phyloP scores from a whole-genome alignment of 2,888 invertebrate species.

The Nomada goodeniana region DNA sequence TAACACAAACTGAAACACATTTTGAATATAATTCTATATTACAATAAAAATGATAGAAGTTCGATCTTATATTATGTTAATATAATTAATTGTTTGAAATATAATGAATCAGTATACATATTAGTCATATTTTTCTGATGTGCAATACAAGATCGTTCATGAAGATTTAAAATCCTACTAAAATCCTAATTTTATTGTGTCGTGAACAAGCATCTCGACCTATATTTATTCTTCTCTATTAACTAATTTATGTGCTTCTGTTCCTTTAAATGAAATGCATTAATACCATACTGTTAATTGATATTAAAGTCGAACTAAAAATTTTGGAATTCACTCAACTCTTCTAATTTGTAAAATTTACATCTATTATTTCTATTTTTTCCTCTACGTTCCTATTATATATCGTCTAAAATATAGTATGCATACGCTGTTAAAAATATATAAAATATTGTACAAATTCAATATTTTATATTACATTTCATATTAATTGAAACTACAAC shows the following conservation, averaged over 20 bases:
- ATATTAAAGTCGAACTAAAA: slow-evolving; percentile 1
- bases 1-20: slow-evolving; percentile 11
- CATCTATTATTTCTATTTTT: not conserved
- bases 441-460: slow-evolving; percentile 51
- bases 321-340: slow-evolving; percentile 2
- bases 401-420: slow-evolving; percentile 12
- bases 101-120: slow-evolving; percentile 2
- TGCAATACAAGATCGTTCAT: slow-evolving; percentile 19
- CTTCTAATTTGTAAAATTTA: slow-evolving; percentile 11
- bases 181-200: slow-evolving; percentile 4
- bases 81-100: slow-evolving; percentile 18
- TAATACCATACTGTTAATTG: not conserved
- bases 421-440: slow-evolving; percentile 49
- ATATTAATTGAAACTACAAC: slow-evolving; percentile 14
- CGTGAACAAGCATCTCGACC: not conserved
- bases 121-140: slow-evolving; percentile 5
- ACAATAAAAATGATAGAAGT: slow-evolving; percentile 18
- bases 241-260: no score
- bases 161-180: slow-evolving; percentile 22
- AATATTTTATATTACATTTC: slow-evolving; percentile 26
- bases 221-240: not conserved
- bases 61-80: slow-evolving; percentile 14
- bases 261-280: not conserved
- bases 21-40: slow-evolving; percentile 3
- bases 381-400: slow-evolving; percentile 18